These are phyloP conservation scores for Vanessa tameamea DNA, from an alignment of 1,140 invertebrate genomes.

Conservation along the genomic window DNA sequence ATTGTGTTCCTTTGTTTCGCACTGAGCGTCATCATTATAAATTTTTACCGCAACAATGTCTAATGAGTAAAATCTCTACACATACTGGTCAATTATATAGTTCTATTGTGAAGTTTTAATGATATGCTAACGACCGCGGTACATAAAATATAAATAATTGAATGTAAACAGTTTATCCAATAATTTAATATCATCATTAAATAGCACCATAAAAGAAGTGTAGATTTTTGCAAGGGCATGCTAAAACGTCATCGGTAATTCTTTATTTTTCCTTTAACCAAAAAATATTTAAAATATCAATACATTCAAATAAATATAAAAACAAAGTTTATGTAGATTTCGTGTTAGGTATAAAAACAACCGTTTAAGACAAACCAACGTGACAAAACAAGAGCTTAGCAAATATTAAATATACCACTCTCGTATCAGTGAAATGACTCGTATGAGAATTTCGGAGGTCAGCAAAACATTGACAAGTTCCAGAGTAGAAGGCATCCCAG, in stretches of 20 bases:
- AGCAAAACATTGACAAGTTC: constrained; percentile 53
- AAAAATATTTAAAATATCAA: no score
- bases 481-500: constrained; percentile 50
- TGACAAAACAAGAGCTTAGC: neutral
- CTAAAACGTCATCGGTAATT: no score
- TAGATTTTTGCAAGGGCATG: no score
- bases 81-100: constrained; percentile 38
- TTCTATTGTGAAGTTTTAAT: constrained; percentile 36
- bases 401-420: neutral
- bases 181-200: neutral
- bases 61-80: constrained; percentile 61
- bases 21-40: constrained; percentile 62
- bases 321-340: no score
- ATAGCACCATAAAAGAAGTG: neutral
- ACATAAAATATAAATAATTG: neutral
- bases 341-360: neutral
- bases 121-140: constrained; percentile 21
- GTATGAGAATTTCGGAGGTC: constrained; percentile 57
- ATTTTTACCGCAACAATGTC: constrained; percentile 60
- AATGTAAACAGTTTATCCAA: no score
- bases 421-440: neutral
- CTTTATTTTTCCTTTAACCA: no score
- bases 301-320: no score
- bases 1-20: constrained; percentile 66
- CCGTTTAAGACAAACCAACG: neutral